phyloP scores from a whole-genome alignment of 2,797 vertebrate genomes.

The Chromis chromis region DNA sequence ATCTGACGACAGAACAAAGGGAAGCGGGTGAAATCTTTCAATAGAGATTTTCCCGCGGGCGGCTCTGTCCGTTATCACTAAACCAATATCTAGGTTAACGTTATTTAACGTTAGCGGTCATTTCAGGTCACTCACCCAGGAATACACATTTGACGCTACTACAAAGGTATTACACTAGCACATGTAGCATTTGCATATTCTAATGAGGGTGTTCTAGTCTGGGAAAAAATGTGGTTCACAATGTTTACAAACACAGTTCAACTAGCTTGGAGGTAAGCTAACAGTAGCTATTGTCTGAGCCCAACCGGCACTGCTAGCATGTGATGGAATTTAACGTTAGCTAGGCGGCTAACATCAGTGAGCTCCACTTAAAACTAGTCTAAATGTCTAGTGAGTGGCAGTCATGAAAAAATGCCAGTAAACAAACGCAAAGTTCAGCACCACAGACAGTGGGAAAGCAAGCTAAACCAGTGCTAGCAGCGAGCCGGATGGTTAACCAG shows the following conservation, averaged over 20 bases:
- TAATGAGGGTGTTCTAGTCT: too few relatives aligned
- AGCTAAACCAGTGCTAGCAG: background rate
- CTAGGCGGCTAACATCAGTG: constrained; percentile 7
- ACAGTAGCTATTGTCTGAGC: constrained; percentile 58
- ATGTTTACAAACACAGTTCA: constrained; percentile 63
- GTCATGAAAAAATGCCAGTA: background rate
- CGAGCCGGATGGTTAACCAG: background rate
- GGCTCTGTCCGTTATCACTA: background rate
- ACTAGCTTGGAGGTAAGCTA: background rate
- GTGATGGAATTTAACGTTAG: constrained; percentile 66
- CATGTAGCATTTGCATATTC: too few relatives aligned
- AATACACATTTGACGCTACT: accelerated
- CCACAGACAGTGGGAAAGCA: accelerated
- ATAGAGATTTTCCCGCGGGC: constrained; percentile 22
- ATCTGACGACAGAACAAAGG: constrained; percentile 6
- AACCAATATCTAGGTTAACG: constrained; percentile 8
- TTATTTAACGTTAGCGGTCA: background rate
- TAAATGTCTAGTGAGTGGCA: background rate
- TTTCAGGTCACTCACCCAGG: background rate
- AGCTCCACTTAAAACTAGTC: background rate
- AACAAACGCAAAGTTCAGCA: background rate
- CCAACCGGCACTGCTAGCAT: constrained; percentile 24
- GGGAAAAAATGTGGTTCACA: too few relatives aligned
- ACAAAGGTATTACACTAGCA: accelerated
- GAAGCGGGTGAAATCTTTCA: background rate